Percentiles rank a stretch among this genome's conserved stretches.
phyloP scores from a whole-genome alignment of 2,888 invertebrate genomes.

The Petrolisthes cinctipes region DNA sequence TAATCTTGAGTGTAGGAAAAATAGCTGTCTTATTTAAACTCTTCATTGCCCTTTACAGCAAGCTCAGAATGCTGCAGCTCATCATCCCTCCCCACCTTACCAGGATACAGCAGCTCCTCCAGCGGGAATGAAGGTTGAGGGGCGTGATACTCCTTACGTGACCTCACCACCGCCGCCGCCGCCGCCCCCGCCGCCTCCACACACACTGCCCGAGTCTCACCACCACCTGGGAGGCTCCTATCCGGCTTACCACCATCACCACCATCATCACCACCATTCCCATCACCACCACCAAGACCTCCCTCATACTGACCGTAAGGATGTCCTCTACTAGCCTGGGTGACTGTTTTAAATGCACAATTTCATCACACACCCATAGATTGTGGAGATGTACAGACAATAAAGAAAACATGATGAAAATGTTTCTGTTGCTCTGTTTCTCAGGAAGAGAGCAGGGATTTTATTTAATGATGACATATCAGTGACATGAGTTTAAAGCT shows the following conservation, averaged over 20 bases:
- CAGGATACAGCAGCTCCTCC: slow-evolving; percentile 3
- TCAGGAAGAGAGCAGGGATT: neutral
- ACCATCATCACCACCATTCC: slow-evolving; percentile 7
- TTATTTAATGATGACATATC: too few species aligned
- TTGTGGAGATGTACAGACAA: neutral
- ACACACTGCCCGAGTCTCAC: neutral
- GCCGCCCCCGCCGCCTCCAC: neutral
- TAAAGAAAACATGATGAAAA: neutral
- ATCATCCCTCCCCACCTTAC: neutral
- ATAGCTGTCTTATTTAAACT: neutral
- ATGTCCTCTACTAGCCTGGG: slow-evolving; percentile 22
- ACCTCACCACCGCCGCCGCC: slow-evolving; percentile 6
- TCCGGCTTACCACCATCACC: neutral
- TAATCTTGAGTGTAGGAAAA: too few species aligned
- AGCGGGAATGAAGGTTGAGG: slow-evolving; percentile 20
- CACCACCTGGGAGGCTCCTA: neutral
- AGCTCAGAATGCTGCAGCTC: slow-evolving; percentile 31
- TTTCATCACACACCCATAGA: neutral
- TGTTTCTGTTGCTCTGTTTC: neutral
- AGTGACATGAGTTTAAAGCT: too few species aligned
- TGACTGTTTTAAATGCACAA: slow-evolving; percentile 18
- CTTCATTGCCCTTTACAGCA: slow-evolving; percentile 15
- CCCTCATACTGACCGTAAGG: slow-evolving; percentile 27
- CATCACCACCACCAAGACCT: slow-evolving; percentile 22
- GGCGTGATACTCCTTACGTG: neutral